Percentiles rank a stretch among this genome's conserved stretches.
Evolutionary conservation across 1,140 invertebrate genomes (phyloP).

Genomic region (Ladona fulva): DNA sequence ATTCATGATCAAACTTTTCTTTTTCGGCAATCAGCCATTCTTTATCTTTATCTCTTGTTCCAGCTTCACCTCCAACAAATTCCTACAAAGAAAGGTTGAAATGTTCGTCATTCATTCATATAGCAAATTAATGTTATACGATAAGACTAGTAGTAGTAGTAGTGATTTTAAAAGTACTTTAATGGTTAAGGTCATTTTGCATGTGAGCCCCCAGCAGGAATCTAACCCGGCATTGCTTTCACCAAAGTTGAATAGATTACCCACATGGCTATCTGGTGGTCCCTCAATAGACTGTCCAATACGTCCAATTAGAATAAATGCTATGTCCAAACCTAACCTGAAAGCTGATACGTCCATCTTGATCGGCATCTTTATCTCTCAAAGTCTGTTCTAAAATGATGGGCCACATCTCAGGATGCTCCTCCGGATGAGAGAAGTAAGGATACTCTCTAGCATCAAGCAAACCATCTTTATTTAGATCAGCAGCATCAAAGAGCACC

Average conservation of each 20-base stretch:
- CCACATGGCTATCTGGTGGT: too few relatives aligned
- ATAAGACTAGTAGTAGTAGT: too few relatives aligned
- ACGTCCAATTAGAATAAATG: too few relatives aligned
- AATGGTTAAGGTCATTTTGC: too few relatives aligned
- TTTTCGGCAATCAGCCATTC: constrained; percentile 78
- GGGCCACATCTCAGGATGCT: constrained; percentile 80
- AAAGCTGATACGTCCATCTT: constrained; percentile 74
- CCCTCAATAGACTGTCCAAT: too few relatives aligned
- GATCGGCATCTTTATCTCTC: constrained; percentile 73
- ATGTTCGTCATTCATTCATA: too few relatives aligned
- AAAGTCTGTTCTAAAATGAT: constrained; percentile 75
- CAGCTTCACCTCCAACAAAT: not conserved
- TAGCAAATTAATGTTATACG: too few relatives aligned
- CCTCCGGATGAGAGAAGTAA: constrained; percentile 88
- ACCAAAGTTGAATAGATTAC: too few relatives aligned
- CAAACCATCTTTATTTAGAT: constrained; percentile 70
- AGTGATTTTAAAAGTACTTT: too few relatives aligned
- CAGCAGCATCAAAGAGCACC: constrained; percentile 76
- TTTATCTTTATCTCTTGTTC: constrained; percentile 53
- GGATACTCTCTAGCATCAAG: constrained; percentile 75
- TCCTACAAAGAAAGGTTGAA: not conserved
- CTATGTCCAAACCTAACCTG: constrained; percentile 64
- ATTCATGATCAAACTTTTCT: constrained; percentile 81
- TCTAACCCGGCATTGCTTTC: too few relatives aligned
- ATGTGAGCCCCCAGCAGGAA: too few relatives aligned